A percentile compares a stretch with the other conserved stretches of the same genome.
These are phyloP conservation scores for Gymnothorax reevesii DNA, from an alignment of 2,797 vertebrate genomes.

Conservation along the genomic window DNA sequence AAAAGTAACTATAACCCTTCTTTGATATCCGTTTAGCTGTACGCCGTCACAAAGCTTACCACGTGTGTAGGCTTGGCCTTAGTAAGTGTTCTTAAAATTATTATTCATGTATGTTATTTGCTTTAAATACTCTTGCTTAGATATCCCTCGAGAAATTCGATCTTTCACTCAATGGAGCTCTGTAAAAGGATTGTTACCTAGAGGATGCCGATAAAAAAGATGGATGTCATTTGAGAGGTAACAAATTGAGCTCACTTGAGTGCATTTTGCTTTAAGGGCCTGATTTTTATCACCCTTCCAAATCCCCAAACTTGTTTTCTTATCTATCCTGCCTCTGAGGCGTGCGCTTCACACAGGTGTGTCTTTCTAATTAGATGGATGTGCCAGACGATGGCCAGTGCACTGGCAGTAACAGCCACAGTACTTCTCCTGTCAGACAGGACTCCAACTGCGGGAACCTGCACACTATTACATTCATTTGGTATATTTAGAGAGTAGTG, in stretches of 20 bases:
- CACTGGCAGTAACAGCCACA: not conserved
- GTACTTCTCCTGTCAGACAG: not conserved
- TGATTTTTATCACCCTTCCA: not conserved
- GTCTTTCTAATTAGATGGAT: not conserved
- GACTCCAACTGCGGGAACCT: not conserved
- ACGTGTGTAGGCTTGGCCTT: not conserved
- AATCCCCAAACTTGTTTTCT: not conserved
- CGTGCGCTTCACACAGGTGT: not conserved
- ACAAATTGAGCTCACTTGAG: not conserved
- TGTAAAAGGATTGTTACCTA: not conserved
- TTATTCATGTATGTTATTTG: not conserved
- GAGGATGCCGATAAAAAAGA: not conserved
- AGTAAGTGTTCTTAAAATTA: not conserved
- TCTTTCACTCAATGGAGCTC: no score
- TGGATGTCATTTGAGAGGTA: not conserved
- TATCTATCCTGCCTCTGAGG: not conserved
- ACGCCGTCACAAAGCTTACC: not conserved
- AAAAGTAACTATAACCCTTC: no score
- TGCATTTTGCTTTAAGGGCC: not conserved
- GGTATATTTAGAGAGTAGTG: no score
- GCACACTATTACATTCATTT: not conserved
- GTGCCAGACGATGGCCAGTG: not conserved
- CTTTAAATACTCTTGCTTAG: not conserved
- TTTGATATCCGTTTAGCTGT: no score
- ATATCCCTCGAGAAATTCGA: not conserved